These are phyloP conservation scores for Ramphastos sulfuratus DNA, from an alignment of 2,113 vertebrate genomes.

Conservation along the genomic window DNA sequence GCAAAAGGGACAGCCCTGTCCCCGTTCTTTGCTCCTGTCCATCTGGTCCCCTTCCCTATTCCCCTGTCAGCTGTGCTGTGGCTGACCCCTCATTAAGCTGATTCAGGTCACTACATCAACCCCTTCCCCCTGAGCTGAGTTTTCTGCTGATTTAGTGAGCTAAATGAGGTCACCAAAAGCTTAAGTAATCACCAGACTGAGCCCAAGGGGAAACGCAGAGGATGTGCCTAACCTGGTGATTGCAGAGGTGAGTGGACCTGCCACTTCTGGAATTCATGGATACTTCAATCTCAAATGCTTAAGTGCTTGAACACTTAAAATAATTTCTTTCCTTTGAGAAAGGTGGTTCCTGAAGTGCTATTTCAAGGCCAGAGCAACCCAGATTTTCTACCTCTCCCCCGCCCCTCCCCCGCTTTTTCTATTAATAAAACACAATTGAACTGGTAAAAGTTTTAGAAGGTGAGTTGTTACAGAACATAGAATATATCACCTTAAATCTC, in stretches of 20 bases:
- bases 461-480: not conserved
- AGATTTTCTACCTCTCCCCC: not conserved
- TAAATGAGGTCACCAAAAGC: not conserved
- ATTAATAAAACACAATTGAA: not conserved
- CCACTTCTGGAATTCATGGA: not conserved
- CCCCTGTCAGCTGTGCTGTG: not conserved
- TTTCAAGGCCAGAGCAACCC: not conserved
- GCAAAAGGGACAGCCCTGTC: not conserved
- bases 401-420: not conserved
- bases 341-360: not conserved
- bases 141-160: not conserved
- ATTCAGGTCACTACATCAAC: not conserved
- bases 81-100: not conserved
- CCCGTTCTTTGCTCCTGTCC: not conserved
- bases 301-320: not conserved
- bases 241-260: not conserved
- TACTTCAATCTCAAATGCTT: not conserved
- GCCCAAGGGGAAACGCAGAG: not conserved
- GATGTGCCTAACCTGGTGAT: not conserved
- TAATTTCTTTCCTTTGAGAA: not conserved
- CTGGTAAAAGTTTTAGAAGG: not conserved
- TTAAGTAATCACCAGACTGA: not conserved
- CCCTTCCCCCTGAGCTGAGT: not conserved
- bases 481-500: not conserved
- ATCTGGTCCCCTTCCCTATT: fast-evolving